Percentiles rank a stretch among this genome's conserved stretches.
Evolutionary conservation across 2,797 vertebrate species (phyloP).

Genomic region (Tapera naevia): DNA sequence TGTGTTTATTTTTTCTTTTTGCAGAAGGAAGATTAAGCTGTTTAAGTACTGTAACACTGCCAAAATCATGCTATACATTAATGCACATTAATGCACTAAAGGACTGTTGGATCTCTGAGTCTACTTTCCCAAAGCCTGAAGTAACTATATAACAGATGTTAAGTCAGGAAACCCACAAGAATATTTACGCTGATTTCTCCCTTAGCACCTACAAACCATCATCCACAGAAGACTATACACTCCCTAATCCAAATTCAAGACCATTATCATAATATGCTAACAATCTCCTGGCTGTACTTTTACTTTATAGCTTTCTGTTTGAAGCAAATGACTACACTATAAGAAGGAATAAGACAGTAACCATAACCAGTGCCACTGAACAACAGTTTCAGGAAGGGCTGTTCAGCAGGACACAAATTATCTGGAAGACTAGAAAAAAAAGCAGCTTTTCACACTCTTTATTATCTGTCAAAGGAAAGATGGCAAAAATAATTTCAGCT

Average conservation of each 20-base stretch:
- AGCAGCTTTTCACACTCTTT: background rate
- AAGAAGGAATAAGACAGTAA: background rate
- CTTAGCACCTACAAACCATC: conserved; percentile 25
- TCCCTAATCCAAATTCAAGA: conserved; percentile 19
- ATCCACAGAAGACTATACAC: background rate
- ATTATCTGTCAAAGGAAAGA: background rate
- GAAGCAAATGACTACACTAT: background rate
- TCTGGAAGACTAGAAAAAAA: background rate
- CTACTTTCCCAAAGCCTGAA: background rate
- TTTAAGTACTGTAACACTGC: background rate
- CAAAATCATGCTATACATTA: background rate
- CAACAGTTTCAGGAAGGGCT: background rate
- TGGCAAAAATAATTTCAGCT: background rate
- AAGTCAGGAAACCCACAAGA: background rate
- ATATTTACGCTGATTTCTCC: conserved; percentile 27
- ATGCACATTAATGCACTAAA: background rate
- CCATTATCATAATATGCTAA: conserved; percentile 1
- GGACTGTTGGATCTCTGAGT: background rate
- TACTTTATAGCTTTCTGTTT: background rate
- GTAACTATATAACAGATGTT: conserved; percentile 25
- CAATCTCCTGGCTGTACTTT: background rate
- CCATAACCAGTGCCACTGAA: background rate
- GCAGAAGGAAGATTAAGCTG: background rate
- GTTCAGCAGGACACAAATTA: background rate
- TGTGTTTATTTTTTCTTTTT: background rate